Conservation (phyloP, 2,797 vertebrate genomes). For the Characodon lateralis region DNA sequence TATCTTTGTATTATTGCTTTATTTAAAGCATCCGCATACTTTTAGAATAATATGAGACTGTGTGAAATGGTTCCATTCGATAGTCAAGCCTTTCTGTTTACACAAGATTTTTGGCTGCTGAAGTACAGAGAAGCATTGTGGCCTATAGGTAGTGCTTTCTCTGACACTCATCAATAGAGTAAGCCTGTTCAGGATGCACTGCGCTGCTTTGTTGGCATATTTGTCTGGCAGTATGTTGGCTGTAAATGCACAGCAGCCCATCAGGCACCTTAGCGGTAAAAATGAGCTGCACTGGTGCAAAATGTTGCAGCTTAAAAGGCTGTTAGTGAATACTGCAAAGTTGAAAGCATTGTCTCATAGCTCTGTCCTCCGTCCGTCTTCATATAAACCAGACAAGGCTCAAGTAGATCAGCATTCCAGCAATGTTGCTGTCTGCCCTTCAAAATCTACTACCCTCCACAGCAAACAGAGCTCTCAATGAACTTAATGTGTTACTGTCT, state of each 20-base stretch:
- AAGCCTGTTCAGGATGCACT: constrained; percentile 52
- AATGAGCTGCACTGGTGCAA: constrained; percentile 7
- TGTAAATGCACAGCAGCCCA: constrained; percentile 30
- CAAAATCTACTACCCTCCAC: constrained; percentile 39
- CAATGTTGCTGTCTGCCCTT: constrained; percentile 52
- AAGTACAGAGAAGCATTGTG: constrained; percentile 20
- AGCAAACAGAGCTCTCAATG: constrained; percentile 35
- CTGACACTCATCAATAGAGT: constrained; percentile 36
- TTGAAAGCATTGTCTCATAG: constrained; percentile 16
- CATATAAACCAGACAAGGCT: constrained; percentile 39
- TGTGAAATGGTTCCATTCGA: neutral
- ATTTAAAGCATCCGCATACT: neutral
- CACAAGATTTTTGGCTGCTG: constrained; percentile 12
- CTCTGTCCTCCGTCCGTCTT: constrained; percentile 22
- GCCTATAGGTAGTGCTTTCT: constrained; percentile 38
- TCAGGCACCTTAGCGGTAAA: constrained; percentile 16
- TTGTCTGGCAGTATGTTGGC: constrained; percentile 40
- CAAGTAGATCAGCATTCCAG: constrained; percentile 57
- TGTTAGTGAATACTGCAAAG: constrained; percentile 11
- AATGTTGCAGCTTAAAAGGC: constrained; percentile 29
- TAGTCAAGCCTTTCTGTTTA: constrained; percentile 5
- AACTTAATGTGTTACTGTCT: constrained; percentile 52
- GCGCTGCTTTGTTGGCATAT: constrained; percentile 29
- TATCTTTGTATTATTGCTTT: no score
- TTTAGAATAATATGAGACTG: neutral